These are phyloP conservation scores for Taenaris catops DNA, from an alignment of 2,888 invertebrate species.

Conservation along the genomic window DNA sequence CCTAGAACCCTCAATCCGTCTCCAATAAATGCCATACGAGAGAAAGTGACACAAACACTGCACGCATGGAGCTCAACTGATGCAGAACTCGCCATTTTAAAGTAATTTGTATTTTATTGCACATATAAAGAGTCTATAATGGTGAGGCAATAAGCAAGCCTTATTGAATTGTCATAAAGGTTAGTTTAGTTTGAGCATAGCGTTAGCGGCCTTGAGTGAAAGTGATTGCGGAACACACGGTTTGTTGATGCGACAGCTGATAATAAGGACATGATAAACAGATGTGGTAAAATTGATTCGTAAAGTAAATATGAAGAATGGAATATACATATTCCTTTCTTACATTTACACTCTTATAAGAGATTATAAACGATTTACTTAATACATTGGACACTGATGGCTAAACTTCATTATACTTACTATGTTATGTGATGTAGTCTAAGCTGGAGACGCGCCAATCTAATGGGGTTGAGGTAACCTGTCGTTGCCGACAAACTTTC, in stretches of 20 bases:
- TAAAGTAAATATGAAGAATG: background rate
- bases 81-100: no score
- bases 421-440: no score
- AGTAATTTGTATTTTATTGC: no score
- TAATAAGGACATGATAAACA: constrained; percentile 11
- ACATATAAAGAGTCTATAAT: constrained; percentile 8
- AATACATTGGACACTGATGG: no score
- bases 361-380: no score
- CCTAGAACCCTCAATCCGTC: constrained; percentile 32
- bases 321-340: no score
- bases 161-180: constrained; percentile 13
- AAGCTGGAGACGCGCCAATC: no score
- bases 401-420: no score
- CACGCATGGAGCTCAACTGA: constrained; percentile 21
- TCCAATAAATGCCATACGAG: constrained; percentile 34
- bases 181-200: constrained; percentile 8
- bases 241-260: constrained; percentile 15
- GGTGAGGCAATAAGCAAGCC: background rate
- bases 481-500: no score
- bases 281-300: constrained; percentile 9
- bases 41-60: constrained; percentile 43
- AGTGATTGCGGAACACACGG: constrained; percentile 34
- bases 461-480: no score
- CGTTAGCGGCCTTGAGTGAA: constrained; percentile 62
- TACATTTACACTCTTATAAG: no score